phyloP scores from a whole-genome alignment of 2,113 vertebrate genomes.

The Dendrocopos noguchii region DNA sequence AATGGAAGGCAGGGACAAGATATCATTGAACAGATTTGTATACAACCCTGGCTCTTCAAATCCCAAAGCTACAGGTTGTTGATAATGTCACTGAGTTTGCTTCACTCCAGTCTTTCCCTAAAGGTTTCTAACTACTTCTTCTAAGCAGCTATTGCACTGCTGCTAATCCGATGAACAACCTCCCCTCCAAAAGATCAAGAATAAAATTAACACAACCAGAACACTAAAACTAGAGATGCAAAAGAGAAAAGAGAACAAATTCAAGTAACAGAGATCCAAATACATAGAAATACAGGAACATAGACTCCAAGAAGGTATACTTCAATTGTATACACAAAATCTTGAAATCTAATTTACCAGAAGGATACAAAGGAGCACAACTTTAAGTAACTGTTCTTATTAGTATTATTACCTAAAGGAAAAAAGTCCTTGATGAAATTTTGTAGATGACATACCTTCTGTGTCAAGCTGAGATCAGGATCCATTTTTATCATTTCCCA shows the following conservation, averaged over 20 bases:
- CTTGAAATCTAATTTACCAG: slow-evolving; percentile 12
- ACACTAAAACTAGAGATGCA: slow-evolving; percentile 7
- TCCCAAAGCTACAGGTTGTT: slow-evolving; percentile 22
- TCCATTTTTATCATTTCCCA: slow-evolving; percentile 99
- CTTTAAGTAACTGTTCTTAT: not conserved
- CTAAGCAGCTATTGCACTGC: not conserved
- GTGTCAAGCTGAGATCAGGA: slow-evolving; percentile 96
- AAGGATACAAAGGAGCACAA: not conserved
- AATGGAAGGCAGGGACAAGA: not conserved
- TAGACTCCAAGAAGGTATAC: not conserved
- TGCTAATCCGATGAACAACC: not conserved
- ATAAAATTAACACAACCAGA: slow-evolving; percentile 26
- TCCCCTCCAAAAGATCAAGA: slow-evolving; percentile 2
- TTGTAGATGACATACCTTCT: slow-evolving; percentile 83
- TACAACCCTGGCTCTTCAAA: not conserved
- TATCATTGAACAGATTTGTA: slow-evolving; percentile 12
- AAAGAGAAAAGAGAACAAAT: not conserved
- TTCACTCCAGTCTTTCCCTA: not conserved
- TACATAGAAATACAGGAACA: slow-evolving; percentile 4
- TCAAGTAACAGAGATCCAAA: slow-evolving; percentile 10
- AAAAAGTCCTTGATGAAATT: not conserved
- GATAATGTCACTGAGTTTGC: not conserved
- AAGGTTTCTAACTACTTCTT: not conserved
- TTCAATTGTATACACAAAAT: slow-evolving; percentile 14
- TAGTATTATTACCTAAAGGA: slow-evolving; percentile 2